These are phyloP conservation scores for Conchocele bisecta DNA, from an alignment of 2,888 invertebrate species.

Conservation along the genomic window DNA sequence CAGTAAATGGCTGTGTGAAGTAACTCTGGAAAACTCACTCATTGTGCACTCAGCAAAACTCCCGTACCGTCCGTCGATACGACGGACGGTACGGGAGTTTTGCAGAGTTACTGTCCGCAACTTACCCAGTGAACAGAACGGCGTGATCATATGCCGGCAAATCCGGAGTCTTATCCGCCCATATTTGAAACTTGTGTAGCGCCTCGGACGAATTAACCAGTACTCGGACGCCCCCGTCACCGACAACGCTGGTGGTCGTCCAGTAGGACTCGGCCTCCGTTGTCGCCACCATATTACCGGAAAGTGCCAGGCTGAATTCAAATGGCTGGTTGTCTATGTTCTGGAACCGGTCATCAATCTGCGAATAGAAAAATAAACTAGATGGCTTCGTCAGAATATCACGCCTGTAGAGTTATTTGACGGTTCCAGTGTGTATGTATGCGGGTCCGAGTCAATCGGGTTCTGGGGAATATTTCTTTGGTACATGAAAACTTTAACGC, in stretches of 20 bases:
- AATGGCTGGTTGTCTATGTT: conserved; percentile 29
- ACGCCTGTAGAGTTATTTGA: too few species aligned
- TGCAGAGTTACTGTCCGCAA: too few species aligned
- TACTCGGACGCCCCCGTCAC: conserved; percentile 19
- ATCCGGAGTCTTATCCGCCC: conserved; percentile 38
- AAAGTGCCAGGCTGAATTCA: conserved; percentile 40
- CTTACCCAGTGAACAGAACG: conserved; percentile 50
- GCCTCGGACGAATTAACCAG: conserved; percentile 58
- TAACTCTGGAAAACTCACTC: too few species aligned
- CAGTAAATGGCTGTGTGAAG: too few species aligned
- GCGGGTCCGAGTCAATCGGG: too few species aligned
- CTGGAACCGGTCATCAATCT: conserved; percentile 36
- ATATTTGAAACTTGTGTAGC: conserved; percentile 52
- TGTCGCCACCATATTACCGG: conserved; percentile 42
- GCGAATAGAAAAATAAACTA: neutral
- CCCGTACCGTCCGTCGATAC: too few species aligned
- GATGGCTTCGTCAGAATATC: too few species aligned
- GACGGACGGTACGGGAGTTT: too few species aligned
- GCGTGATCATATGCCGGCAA: conserved; percentile 51
- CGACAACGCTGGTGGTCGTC: conserved; percentile 45
- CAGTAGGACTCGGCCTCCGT: conserved; percentile 48
- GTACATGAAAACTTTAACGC: too few species aligned
- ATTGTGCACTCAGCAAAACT: too few species aligned
- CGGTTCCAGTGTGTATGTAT: too few species aligned
- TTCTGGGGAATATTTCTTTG: too few species aligned